Evolutionary conservation across 2,888 invertebrate genomes (phyloP).

Genomic region (Ormyrus labotus): DNA sequence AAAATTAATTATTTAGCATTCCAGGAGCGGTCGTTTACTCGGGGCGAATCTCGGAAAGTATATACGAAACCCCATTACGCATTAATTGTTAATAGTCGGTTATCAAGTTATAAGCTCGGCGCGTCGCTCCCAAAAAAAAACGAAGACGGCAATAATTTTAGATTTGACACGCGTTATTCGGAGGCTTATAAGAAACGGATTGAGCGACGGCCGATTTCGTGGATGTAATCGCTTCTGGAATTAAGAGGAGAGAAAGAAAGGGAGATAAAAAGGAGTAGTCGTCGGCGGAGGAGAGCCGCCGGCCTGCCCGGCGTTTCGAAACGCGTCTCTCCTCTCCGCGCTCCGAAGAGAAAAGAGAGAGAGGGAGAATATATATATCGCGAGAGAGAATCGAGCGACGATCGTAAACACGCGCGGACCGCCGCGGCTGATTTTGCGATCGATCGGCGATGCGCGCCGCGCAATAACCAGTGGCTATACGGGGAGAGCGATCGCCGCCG

Average conservation of each 20-base stretch:
- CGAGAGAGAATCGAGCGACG: too few relatives aligned
- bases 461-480: too few relatives aligned
- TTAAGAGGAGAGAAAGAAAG: neutral
- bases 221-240: slow-evolving; percentile 38
- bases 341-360: too few relatives aligned
- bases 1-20: too few relatives aligned
- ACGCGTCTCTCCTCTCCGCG: too few relatives aligned
- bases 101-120: slow-evolving; percentile 11
- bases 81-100: slow-evolving; percentile 39
- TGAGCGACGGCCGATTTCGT: slow-evolving; percentile 22
- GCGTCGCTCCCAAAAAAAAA: neutral
- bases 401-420: too few relatives aligned
- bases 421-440: too few relatives aligned
- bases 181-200: neutral
- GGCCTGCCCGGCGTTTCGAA: neutral
- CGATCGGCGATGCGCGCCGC: too few relatives aligned
- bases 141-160: slow-evolving; percentile 25
- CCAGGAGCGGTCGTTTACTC: too few relatives aligned
- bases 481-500: neutral
- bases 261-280: too few relatives aligned
- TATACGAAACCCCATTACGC: slow-evolving; percentile 4
- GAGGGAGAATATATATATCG: too few relatives aligned
- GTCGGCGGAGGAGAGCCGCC: neutral
- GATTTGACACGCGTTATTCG: slow-evolving; percentile 30
- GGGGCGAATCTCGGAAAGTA: neutral